A percentile compares a stretch with the other conserved stretches of the same genome.
Conservation (phyloP, 2,888 invertebrate species). For the Lepidonotus clava region DNA sequence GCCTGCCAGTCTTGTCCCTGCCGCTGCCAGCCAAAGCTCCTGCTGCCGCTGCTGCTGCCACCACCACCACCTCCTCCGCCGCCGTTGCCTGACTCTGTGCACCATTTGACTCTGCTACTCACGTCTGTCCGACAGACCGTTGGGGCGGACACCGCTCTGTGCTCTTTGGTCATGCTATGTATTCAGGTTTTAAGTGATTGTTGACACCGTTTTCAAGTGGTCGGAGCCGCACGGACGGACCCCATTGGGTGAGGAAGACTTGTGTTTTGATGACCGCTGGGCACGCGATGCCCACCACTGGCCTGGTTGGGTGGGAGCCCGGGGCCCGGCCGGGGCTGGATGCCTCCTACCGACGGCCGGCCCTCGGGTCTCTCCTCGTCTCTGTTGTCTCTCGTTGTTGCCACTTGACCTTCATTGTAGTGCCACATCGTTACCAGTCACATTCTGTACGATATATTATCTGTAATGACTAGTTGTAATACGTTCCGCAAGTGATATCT, state of each 20-base stretch:
- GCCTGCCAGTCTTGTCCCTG: neutral
- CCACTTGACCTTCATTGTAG: constrained; percentile 38
- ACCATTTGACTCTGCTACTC: neutral
- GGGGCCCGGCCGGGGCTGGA: neutral
- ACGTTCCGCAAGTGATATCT: too few species aligned
- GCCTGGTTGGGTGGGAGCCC: too few species aligned
- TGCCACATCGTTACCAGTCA: neutral
- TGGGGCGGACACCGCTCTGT: constrained; percentile 13
- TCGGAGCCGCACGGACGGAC: neutral
- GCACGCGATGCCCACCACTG: too few species aligned
- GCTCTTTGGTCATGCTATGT: constrained; percentile 31
- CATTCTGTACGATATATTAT: too few species aligned
- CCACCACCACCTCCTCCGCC: neutral
- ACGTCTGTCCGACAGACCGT: neutral
- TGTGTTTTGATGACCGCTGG: neutral
- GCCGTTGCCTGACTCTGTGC: neutral
- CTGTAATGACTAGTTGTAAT: neutral
- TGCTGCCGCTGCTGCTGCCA: neutral
- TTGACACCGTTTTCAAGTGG: constrained; percentile 30
- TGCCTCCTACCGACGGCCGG: neutral
- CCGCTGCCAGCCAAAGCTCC: neutral
- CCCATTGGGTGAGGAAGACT: constrained; percentile 2
- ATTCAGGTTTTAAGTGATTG: constrained; percentile 31
- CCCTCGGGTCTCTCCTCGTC: neutral
- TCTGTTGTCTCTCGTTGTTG: neutral